phyloP scores from a whole-genome alignment of 92 coral and sea anemone genomes.

The Porites divaricata region DNA sequence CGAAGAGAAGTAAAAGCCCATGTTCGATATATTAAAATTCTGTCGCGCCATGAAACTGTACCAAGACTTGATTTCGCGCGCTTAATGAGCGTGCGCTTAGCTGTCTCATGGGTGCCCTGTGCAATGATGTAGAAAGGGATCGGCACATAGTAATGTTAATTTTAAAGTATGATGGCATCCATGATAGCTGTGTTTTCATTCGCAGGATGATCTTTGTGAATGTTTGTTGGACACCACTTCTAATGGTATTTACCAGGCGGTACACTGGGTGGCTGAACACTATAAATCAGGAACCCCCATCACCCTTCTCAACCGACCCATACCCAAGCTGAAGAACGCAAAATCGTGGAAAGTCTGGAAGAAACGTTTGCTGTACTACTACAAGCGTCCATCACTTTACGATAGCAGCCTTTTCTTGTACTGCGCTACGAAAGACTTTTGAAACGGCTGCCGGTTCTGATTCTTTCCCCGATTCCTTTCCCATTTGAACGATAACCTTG shows the following conservation, averaged over 20 bases:
- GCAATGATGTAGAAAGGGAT: neutral
- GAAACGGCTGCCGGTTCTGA: neutral
- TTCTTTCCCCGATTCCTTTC: too few relatives aligned
- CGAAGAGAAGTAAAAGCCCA: too few relatives aligned
- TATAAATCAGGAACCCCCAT: conserved; percentile 84
- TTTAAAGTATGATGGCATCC: neutral
- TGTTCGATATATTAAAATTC: too few relatives aligned
- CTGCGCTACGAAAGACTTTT: conserved; percentile 83
- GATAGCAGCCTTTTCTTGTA: conserved; percentile 77
- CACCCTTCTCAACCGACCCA: conserved; percentile 78
- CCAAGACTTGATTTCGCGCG: too few relatives aligned
- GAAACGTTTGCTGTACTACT: conserved; percentile 75
- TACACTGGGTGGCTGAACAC: conserved; percentile 84
- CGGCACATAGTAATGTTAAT: neutral
- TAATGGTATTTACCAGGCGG: conserved; percentile 82
- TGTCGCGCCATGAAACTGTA: too few relatives aligned
- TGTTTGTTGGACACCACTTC: conserved; percentile 74
- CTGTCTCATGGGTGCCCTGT: too few relatives aligned
- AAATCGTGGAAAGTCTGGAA: conserved; percentile 82
- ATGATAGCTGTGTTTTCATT: neutral
- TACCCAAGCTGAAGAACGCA: conserved; percentile 80
- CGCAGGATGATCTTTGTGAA: conserved; percentile 66
- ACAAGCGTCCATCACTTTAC: conserved; percentile 68
- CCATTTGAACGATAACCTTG: too few relatives aligned
- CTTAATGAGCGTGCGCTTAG: too few relatives aligned